A percentile compares a stretch with the other conserved stretches of the same genome.
Evolutionary conservation across 2,113 vertebrate genomes (phyloP).

Genomic region (Platysternon megacephalum): DNA sequence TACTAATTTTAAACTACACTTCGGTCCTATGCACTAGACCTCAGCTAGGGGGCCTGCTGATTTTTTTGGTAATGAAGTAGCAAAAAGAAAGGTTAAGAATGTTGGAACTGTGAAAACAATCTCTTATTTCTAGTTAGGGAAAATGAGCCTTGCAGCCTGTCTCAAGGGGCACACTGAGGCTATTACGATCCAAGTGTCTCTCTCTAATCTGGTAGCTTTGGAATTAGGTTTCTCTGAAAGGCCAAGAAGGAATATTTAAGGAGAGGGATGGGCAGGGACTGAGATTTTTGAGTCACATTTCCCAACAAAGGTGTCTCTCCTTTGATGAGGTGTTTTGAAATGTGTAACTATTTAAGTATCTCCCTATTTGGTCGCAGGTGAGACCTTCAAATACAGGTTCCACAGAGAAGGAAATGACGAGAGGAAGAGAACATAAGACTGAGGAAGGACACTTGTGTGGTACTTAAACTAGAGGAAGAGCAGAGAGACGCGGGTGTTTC

Average conservation of each 20-base stretch:
- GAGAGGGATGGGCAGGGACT: neutral
- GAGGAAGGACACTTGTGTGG: neutral
- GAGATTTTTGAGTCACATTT: neutral
- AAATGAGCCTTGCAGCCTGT: neutral
- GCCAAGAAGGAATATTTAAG: neutral
- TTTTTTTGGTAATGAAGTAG: neutral
- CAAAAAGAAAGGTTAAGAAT: neutral
- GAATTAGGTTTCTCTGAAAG: neutral
- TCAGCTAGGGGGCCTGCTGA: no score
- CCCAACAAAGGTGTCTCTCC: neutral
- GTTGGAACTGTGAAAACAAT: neutral
- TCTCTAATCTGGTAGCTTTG: neutral
- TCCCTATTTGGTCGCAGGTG: rapidly evolving
- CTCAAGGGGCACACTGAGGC: neutral
- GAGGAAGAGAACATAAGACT: neutral
- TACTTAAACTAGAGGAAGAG: neutral
- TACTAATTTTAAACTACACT: neutral
- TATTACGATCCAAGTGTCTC: neutral
- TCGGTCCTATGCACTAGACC: neutral
- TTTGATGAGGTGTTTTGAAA: neutral
- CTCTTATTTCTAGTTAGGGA: neutral
- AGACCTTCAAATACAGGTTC: neutral
- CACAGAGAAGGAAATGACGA: neutral
- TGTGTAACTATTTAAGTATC: neutral
- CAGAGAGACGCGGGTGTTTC: neutral